These are phyloP conservation scores for Abrostola tripartita DNA, from an alignment of 2,888 invertebrate species.

Conservation along the genomic window DNA sequence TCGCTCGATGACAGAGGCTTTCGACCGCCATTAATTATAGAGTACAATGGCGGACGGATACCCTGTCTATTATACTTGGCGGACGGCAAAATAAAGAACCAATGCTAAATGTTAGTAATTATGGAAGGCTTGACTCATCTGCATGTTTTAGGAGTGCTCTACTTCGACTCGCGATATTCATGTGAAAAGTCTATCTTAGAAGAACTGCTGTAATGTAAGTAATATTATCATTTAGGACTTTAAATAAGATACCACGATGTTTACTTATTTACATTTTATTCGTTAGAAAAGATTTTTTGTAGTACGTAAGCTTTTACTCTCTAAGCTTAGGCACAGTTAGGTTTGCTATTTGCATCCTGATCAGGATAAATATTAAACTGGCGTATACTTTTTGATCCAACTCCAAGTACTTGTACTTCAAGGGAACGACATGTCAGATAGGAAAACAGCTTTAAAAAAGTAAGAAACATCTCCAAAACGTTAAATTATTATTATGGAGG, in stretches of 20 bases:
- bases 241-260: too few relatives aligned
- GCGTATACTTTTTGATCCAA: too few relatives aligned
- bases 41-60: neutral
- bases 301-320: too few relatives aligned
- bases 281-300: too few relatives aligned
- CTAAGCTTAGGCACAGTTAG: too few relatives aligned
- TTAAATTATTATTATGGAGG: neutral
- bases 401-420: neutral
- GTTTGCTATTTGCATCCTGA: too few relatives aligned
- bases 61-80: conserved; percentile 3
- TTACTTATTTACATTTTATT: too few relatives aligned
- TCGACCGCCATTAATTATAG: conserved; percentile 20
- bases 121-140: neutral
- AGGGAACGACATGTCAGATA: neutral
- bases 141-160: conserved; percentile 2
- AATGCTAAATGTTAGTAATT: neutral
- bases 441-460: neutral
- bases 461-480: conserved; percentile 18
- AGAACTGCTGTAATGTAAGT: too few relatives aligned
- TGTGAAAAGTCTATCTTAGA: neutral
- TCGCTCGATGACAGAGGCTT: conserved; percentile 30
- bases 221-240: too few relatives aligned
- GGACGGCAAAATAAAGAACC: neutral
- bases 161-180: neutral
- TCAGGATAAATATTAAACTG: too few relatives aligned